A percentile compares a stretch with the other conserved stretches of the same genome.
phyloP scores from a whole-genome alignment of 2,888 invertebrate species.

The Parnassius glacialis region DNA sequence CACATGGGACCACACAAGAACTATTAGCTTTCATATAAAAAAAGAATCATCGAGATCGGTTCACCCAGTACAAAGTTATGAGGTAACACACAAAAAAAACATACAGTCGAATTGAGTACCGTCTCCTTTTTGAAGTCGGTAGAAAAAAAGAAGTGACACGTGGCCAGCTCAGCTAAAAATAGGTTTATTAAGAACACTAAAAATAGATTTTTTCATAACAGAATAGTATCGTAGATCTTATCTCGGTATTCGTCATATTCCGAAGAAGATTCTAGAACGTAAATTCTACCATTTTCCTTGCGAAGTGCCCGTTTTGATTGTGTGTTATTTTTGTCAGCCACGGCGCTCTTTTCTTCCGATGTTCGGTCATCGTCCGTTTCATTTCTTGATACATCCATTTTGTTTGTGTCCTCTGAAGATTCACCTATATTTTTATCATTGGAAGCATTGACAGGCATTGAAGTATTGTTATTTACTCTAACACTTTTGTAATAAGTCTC shows the following conservation, averaged over 20 bases:
- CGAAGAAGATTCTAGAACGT: constrained; percentile 19
- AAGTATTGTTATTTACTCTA: constrained; percentile 1
- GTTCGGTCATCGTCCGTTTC: neutral
- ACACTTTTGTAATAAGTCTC: constrained; percentile 2
- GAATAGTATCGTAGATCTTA: constrained; percentile 7
- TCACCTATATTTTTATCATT: neutral
- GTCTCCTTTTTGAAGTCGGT: too few species aligned
- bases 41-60: too few species aligned
- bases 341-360: neutral
- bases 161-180: neutral
- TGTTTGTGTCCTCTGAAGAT: constrained; percentile 1
- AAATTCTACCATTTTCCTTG: constrained; percentile 15
- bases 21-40: too few species aligned
- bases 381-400: neutral
- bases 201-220: neutral
- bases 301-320: constrained; percentile 2
- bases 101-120: too few species aligned
- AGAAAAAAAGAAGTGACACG: neutral
- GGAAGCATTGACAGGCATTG: neutral
- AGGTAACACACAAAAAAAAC: too few species aligned
- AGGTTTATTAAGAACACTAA: neutral
- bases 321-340: neutral
- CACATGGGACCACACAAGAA: too few species aligned
- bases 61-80: too few species aligned
- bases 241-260: constrained; percentile 18